Evolutionary conservation across 2,888 invertebrate genomes (phyloP), one percentile per base, ranked within the genome.

Genomic region (Eilema griseolum): DNA sequence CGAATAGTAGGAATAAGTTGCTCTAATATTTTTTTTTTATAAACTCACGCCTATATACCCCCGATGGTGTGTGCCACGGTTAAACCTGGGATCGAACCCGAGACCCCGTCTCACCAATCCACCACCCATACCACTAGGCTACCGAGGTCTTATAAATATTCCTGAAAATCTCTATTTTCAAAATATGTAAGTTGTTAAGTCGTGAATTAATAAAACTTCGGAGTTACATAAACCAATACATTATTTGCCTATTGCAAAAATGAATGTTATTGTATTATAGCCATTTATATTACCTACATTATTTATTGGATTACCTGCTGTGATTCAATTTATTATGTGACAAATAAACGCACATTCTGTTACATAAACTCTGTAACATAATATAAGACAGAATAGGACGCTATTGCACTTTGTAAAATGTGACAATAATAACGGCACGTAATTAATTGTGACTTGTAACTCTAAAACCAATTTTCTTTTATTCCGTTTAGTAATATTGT

Each of bases 391-490:
- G n/a, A 52, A n/a, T 46, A 46, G 20, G 46, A 5, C 7, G 16
- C 16, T 41, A 16, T 41, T 46, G 7, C 12, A 20, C 20, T 46
- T 16, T n/a, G n/a, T 8, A 52, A 57, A 59, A 52, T 28, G 23
- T 31, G 8, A 4, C 16, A 52, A 57, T 23, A 16, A 65, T 10
- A 8, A 3, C 4, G 26, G 28, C 33, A 57, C 24, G 57, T 37
- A 66, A 60, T 66, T 66, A 66, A 66, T 66, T 41, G 11, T 16
- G 24, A 26, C 31, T 11, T 20, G 71, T 69, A 76, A 83, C 67
- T 67, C 63, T 71, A 73, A 82, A 83, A 82, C 82, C 77, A 72
- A 83, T 84, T 83, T 71, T 57, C 73, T 75, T 71, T 74, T 78
- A 78, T 80, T 75, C 72, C 72, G 75, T 78, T 80, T 69, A 76